Conservation (phyloP, 1,140 invertebrate species). For the Hydropsyche tenuis region DNA sequence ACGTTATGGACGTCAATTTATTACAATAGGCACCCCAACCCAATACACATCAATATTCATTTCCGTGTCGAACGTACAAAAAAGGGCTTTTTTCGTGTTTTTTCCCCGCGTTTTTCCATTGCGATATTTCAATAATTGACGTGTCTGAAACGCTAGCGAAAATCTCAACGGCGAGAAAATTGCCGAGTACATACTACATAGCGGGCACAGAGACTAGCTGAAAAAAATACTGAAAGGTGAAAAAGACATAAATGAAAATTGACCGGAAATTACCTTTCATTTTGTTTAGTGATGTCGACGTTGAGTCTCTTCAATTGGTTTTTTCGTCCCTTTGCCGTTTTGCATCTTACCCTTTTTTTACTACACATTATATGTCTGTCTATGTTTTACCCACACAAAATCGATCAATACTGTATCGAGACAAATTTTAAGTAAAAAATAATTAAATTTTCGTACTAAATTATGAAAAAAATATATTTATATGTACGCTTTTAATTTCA, state of each 20-base stretch:
- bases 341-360: constrained; percentile 12
- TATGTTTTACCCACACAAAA: too few relatives aligned
- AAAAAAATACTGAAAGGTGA: neutral
- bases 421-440: too few relatives aligned
- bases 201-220: neutral
- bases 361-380: neutral
- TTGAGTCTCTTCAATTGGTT: neutral
- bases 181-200: too few relatives aligned
- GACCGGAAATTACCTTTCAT: constrained; percentile 27
- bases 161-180: neutral
- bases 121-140: constrained; percentile 24
- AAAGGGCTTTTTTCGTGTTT: neutral
- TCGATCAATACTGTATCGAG: too few relatives aligned
- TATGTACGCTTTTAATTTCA: too few relatives aligned
- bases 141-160: constrained; percentile 7
- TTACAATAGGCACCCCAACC: neutral
- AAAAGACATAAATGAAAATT: constrained; percentile 25
- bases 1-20: constrained; percentile 1
- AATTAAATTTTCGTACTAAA: too few relatives aligned
- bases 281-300: neutral
- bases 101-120: neutral
- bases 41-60: constrained; percentile 13
- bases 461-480: too few relatives aligned
- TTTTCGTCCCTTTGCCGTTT: constrained; percentile 8
- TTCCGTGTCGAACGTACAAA: neutral